These are phyloP conservation scores for Drosophila bipectinata DNA, from an alignment of 1,140 invertebrate genomes.

Conservation along the genomic window DNA sequence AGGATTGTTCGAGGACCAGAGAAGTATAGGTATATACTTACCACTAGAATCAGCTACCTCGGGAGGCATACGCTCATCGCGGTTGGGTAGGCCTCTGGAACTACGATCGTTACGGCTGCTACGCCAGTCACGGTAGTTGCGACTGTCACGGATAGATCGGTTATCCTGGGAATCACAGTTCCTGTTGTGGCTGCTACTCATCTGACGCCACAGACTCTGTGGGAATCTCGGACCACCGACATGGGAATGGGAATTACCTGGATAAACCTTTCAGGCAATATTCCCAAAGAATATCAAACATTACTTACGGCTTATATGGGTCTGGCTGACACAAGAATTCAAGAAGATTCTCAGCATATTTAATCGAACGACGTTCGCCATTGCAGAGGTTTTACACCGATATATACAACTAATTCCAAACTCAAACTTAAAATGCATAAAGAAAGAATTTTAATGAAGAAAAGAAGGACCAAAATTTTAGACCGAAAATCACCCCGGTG, in stretches of 20 bases:
- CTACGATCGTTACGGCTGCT: background rate
- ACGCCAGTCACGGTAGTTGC: background rate
- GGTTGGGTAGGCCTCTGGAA: background rate
- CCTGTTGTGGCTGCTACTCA: background rate
- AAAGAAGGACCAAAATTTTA: constrained; percentile 13
- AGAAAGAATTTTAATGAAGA: constrained; percentile 1
- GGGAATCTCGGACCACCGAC: background rate
- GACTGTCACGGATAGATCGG: background rate
- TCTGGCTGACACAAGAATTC: background rate
- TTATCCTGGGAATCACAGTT: background rate
- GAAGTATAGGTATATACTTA: background rate
- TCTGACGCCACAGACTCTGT: background rate
- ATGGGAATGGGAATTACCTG: background rate
- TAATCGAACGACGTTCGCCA: constrained; percentile 13
- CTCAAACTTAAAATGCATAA: background rate
- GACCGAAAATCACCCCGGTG: constrained; percentile 6
- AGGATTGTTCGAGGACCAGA: background rate
- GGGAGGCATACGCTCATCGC: background rate
- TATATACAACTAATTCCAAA: background rate
- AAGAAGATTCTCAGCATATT: constrained; percentile 4
- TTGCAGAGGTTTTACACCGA: background rate
- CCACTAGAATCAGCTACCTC: background rate
- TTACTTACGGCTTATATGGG: background rate
- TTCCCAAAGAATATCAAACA: background rate
- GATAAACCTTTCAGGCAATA: background rate